Conservation (phyloP, 2,113 vertebrate genomes). For the Psittacus erithacus region DNA sequence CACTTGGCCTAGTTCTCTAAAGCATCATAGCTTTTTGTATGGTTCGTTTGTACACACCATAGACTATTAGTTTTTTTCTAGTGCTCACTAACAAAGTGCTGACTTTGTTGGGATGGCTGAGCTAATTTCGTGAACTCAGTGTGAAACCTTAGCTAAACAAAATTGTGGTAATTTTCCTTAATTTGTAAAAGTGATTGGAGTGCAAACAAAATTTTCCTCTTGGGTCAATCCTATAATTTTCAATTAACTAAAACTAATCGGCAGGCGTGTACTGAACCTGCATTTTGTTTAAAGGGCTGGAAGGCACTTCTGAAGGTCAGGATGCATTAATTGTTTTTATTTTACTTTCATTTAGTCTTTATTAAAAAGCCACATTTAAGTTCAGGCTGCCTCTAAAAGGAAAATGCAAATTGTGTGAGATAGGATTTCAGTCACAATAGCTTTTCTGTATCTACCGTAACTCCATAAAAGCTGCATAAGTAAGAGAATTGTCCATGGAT, state of each 20-base stretch:
- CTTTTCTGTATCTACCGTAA: neutral
- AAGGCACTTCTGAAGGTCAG: slow-evolving; percentile 80
- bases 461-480: slow-evolving; percentile 9
- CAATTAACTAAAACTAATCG: slow-evolving; percentile 88
- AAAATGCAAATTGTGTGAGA: slow-evolving; percentile 40
- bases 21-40: slow-evolving; percentile 81
- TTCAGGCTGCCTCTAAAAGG: neutral
- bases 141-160: slow-evolving; percentile 86
- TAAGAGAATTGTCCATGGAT: neutral
- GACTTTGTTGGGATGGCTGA: slow-evolving; percentile 84
- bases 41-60: slow-evolving; percentile 83
- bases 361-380: slow-evolving; percentile 49
- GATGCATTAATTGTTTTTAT: slow-evolving; percentile 74
- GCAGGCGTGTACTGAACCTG: slow-evolving; percentile 77
- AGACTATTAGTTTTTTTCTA: slow-evolving; percentile 80
- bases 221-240: slow-evolving; percentile 89
- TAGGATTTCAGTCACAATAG: slow-evolving; percentile 35
- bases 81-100: slow-evolving; percentile 82
- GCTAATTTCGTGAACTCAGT: slow-evolving; percentile 85
- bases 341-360: slow-evolving; percentile 49
- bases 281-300: slow-evolving; percentile 83
- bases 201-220: slow-evolving; percentile 89
- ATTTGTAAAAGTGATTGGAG: slow-evolving; percentile 89
- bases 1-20: slow-evolving; percentile 84
- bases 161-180: slow-evolving; percentile 87